Conservation (phyloP, 2,797 vertebrate genomes). For the Carduelis carduelis region DNA sequence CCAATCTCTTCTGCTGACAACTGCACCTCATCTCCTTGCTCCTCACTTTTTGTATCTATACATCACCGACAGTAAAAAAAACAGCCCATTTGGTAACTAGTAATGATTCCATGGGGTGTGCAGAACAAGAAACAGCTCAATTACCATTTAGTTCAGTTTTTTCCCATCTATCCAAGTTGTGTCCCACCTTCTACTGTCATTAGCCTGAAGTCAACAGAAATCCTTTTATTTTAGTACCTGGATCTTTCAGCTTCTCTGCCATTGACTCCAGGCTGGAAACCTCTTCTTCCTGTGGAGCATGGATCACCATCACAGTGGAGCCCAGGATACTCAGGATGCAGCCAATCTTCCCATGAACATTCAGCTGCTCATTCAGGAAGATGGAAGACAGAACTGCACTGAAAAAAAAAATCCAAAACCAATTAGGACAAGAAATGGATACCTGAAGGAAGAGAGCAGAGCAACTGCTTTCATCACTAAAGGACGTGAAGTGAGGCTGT, state of each 20-base stretch:
- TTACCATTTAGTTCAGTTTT: background rate
- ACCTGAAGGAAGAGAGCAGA: background rate
- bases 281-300: conserved; percentile 84
- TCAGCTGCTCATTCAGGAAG: conserved; percentile 85
- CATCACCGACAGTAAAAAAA: background rate
- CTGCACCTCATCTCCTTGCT: background rate
- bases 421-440: background rate
- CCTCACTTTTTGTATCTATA: background rate
- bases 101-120: background rate
- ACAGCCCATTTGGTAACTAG: background rate
- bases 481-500: background rate
- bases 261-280: conserved; percentile 83
- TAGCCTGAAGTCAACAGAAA: background rate
- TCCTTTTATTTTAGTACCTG: conserved; percentile 71
- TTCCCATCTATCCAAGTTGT: background rate
- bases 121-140: background rate
- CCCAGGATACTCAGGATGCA: conserved; percentile 85
- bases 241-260: conserved; percentile 85
- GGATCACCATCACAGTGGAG: conserved; percentile 87
- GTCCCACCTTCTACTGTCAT: background rate
- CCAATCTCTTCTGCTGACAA: background rate
- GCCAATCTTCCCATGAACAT: conserved; percentile 83
- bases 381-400: conserved; percentile 86
- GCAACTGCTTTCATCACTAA: background rate
- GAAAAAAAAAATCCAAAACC: background rate